Base-by-base conservation (phyloP, 1,140 invertebrate genomes). In the Drosophila sp. region DNA sequence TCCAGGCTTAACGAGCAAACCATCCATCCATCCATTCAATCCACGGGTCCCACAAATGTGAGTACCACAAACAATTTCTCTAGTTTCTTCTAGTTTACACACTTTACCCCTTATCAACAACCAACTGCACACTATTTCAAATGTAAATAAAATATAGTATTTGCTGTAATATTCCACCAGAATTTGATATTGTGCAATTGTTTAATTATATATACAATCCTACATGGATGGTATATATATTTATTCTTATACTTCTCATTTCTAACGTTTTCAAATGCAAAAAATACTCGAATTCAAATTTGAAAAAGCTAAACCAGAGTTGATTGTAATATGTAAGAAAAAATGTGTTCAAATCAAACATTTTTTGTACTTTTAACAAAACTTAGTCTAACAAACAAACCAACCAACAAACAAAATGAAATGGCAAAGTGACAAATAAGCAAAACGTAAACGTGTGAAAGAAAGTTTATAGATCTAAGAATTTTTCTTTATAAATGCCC, bases 401-500 rank as follows among this genome's bases (percentile, higher is more conserved):
- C 23, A 58, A 50, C 44, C 23, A 70, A 60, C 33, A 10, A 69
- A 72, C 29, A 41, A 25, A 32, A 71, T 10, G 41, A 61, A 47
- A 38, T 67, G 40, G 84, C 76, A 76, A 77, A 77, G 66, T 80
- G 80, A 84, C 80, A 84, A 84, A 84, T 84, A 84, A 84, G 69
- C 63, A 65, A 69, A 65, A 71, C 50, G 50, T 50, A 61, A 65
- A 38, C 30, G 30, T 17, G 27, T 27, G 23, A 50, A 50, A 27
- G 44, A 50, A 50, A 10, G 44, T 50, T 50, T 73, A 66, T 87
- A 86, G 72, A 79, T 50, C 47, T 86, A 86, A 86, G 79, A 76
- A 68, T 50, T 44, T 72, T 82, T 79, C 73, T 81, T 75, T 60
- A n/a, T 60, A 71, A 50, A 63, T 50, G 44, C 68, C 35, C 69